phyloP scores from a whole-genome alignment of 2,113 vertebrate genomes.

The Ciconia boyciana region DNA sequence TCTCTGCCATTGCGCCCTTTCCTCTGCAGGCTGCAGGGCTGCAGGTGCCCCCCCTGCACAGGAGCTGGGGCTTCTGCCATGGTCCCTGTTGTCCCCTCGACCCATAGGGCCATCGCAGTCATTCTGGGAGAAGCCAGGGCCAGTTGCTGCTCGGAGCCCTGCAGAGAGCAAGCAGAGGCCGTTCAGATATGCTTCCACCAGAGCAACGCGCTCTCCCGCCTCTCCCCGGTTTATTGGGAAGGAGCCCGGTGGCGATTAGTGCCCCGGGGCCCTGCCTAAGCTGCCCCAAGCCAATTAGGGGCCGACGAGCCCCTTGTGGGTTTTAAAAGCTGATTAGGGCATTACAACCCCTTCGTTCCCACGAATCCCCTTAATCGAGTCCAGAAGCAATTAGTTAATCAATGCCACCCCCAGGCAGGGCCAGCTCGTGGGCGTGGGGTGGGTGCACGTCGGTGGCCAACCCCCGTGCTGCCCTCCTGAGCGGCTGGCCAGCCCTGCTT shows the following conservation, averaged over 20 bases:
- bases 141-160: accelerated
- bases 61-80: background rate
- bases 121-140: background rate
- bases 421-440: accelerated
- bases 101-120: background rate
- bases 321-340: background rate
- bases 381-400: slow-evolving; percentile 31
- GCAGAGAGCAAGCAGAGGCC: accelerated
- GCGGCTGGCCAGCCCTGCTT: background rate
- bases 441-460: background rate
- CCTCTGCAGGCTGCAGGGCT: background rate
- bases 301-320: background rate
- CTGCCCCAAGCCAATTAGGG: slow-evolving; percentile 36
- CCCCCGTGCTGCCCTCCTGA: accelerated
- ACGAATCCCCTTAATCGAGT: background rate
- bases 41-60: background rate
- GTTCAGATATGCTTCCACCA: accelerated
- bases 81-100: background rate
- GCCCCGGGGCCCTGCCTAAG: background rate
- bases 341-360: background rate
- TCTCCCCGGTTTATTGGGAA: background rate
- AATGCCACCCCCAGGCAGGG: background rate
- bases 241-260: background rate
- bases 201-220: accelerated
- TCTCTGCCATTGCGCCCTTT: background rate